Conservation (phyloP, 1,140 invertebrate genomes). For the Cydia pomonella region DNA sequence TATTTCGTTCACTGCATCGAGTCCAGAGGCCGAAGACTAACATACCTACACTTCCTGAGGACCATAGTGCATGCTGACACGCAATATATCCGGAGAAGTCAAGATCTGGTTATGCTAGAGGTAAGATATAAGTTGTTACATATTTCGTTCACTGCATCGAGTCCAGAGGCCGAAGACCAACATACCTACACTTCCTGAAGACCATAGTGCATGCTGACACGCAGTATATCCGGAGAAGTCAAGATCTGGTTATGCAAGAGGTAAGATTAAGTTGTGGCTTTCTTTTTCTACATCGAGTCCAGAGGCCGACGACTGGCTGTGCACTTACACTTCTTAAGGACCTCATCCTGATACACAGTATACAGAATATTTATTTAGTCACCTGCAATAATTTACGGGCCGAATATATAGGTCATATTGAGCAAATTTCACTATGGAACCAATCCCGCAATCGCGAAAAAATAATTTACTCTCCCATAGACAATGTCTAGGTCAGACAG, state of each 20-base stretch:
- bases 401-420: too few relatives aligned
- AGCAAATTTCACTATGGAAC: too few relatives aligned
- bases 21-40: conserved; percentile 95
- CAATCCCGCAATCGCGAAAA: too few relatives aligned
- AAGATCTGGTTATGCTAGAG: too few relatives aligned
- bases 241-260: conserved; percentile 95
- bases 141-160: conserved; percentile 82
- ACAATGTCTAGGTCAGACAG: too few relatives aligned
- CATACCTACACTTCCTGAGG: conserved; percentile 98
- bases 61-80: conserved; percentile 98
- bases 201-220: conserved; percentile 98
- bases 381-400: too few relatives aligned
- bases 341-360: conserved; percentile 97
- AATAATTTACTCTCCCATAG: too few relatives aligned
- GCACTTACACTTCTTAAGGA: conserved; percentile 98
- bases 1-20: conserved; percentile 83
- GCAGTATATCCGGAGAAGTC: conserved; percentile 96
- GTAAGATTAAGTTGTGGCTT: too few relatives aligned
- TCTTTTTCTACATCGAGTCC: conserved; percentile 86
- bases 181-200: conserved; percentile 98
- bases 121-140: too few relatives aligned
- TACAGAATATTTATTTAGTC: too few relatives aligned
- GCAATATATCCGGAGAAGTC: conserved; percentile 95
- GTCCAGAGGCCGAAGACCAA: conserved; percentile 95
- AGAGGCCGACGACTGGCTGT: conserved; percentile 96